A percentile compares a stretch with the other conserved stretches of the same genome.
phyloP scores from a whole-genome alignment of 2,113 vertebrate genomes.

The Parotia lawesii region DNA sequence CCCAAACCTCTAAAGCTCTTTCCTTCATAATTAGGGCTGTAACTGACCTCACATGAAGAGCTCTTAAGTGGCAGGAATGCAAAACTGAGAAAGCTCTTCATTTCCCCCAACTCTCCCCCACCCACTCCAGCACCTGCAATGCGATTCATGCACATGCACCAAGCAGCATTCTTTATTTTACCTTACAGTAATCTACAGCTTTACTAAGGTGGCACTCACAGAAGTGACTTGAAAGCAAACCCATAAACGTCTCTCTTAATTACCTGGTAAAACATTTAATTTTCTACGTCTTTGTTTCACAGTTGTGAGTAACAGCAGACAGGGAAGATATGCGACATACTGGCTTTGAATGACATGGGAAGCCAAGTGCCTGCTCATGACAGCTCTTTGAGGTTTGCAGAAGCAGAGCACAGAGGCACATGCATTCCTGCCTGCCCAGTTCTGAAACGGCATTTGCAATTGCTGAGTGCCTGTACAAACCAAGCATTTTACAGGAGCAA shows the following conservation, averaged over 20 bases:
- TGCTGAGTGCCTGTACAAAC: neutral
- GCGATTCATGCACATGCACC: neutral
- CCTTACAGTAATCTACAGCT: neutral
- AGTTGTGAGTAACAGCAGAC: neutral
- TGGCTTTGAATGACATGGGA: neutral
- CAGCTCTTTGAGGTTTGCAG: neutral
- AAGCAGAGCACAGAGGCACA: neutral
- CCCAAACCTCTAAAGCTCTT: neutral
- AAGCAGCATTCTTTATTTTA: neutral
- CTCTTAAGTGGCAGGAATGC: neutral
- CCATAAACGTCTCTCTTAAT: neutral
- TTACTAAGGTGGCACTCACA: neutral
- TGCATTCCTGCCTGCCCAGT: neutral
- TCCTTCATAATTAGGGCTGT: neutral
- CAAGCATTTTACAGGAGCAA: neutral
- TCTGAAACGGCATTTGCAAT: neutral
- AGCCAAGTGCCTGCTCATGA: neutral
- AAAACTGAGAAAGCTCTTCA: neutral
- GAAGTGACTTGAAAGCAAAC: conserved; percentile 14
- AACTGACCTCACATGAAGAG: neutral
- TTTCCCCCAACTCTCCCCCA: neutral
- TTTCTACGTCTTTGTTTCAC: neutral
- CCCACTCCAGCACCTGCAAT: neutral
- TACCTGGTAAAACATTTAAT: neutral
- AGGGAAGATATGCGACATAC: neutral